Evolutionary conservation across 1,140 invertebrate species (phyloP).

Genomic region (Platyscapa corneri): DNA sequence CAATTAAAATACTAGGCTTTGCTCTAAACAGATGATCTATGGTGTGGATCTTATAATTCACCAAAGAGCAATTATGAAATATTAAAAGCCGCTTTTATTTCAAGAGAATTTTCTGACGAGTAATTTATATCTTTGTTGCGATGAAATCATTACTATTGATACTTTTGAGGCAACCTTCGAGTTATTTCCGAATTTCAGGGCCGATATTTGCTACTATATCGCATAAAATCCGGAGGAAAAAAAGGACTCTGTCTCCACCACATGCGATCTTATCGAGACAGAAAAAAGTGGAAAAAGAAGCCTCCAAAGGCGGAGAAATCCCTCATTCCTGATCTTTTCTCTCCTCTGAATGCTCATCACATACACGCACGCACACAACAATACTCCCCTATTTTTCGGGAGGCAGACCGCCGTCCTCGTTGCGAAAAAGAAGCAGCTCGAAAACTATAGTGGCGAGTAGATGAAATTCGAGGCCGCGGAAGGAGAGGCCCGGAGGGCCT

Average conservation of each 20-base stretch:
- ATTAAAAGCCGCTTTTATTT: not conserved
- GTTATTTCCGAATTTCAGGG: conserved; percentile 24
- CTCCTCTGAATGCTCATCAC: conserved; percentile 14
- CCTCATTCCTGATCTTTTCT: conserved; percentile 12
- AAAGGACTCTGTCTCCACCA: conserved; percentile 1
- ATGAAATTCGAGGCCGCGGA: conserved; percentile 61
- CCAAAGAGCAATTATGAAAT: not conserved
- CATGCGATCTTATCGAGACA: conserved; percentile 29
- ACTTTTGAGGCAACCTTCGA: conserved; percentile 2
- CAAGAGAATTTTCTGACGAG: not conserved
- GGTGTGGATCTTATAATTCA: too few relatives aligned
- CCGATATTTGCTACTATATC: conserved; percentile 15
- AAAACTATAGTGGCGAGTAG: conserved; percentile 44
- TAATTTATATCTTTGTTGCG: not conserved
- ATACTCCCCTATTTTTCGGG: conserved; percentile 56
- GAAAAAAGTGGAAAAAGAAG: conserved; percentile 29
- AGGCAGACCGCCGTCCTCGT: not conserved
- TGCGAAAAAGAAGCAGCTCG: conserved; percentile 36
- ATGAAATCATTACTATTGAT: not conserved
- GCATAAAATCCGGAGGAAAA: conserved; percentile 10
- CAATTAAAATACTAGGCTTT: too few relatives aligned
- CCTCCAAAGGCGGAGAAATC: conserved; percentile 13
- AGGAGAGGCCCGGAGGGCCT: conserved; percentile 37
- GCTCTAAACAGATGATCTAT: too few relatives aligned
- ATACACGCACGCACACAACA: conserved; percentile 49